Base-by-base conservation (phyloP, 2,113 vertebrate genomes). In the Sylvilagus bachmani region DNA sequence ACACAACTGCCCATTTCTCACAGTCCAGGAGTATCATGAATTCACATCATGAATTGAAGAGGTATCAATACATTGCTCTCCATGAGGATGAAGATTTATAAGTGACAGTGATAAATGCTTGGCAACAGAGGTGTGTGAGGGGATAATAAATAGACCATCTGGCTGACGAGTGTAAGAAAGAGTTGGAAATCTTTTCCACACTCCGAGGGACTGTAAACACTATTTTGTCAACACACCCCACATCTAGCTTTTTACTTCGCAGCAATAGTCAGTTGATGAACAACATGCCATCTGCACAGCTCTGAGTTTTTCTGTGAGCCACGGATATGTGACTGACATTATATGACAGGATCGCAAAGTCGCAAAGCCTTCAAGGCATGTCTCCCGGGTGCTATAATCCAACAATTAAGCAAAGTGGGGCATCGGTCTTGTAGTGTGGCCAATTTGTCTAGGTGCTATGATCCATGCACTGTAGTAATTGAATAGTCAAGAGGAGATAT, bases 361-460 rank as follows among this genome's bases (percentile, higher is more conserved):
- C 64, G 25, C 10, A 81, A 95, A 69, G 2, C 51, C 53, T 14
- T 77, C 84, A 75, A 1, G 67, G 36, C n/a, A n/a, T 96, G 71
- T 96, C 78, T 62, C 88, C 21, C 5, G 2, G 71, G 71, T 51
- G 38, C 79, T 95, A 62, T 5, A 78, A 29, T 75, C 44, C 89
- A 62, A 78, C 67, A 0, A 0, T 6, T 86, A 90, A 21, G 79
- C 1, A 16, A 93, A 85, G 66, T 51, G 38, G 51, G 61, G 38
- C 55, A 5, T 17, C 67, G 44, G 79, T 83, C 53, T 55, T 61
- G 21, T 12, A 91, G 77, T 2, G 13, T 7, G 70, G 58, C 55
- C 91, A 49, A 14, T 97, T 94, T 96, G 74, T 97, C 86, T 95
- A 66, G 17, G 74, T 89, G 93, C 61, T 61, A 3, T 83, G 66